These are phyloP conservation scores for Nephrocerus scutellatus DNA, from an alignment of 2,888 invertebrate species.

Conservation along the genomic window DNA sequence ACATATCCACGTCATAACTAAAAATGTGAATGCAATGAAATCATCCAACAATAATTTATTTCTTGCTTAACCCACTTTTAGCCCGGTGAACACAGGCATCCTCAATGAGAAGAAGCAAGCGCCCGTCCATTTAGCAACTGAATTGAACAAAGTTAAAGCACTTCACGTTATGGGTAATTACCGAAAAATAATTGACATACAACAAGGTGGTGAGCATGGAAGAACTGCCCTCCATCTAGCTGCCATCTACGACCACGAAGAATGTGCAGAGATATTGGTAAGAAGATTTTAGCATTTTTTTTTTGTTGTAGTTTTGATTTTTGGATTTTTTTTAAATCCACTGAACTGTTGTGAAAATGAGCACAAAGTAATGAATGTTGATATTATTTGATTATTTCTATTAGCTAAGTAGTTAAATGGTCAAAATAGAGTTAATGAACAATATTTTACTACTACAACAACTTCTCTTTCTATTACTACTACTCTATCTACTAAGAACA, in stretches of 20 bases:
- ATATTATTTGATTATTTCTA: background rate
- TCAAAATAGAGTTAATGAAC: too few relatives aligned
- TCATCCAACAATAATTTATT: too few relatives aligned
- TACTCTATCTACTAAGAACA: background rate
- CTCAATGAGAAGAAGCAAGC: constrained; percentile 73
- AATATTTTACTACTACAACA: constrained; percentile 12
- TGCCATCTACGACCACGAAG: constrained; percentile 75
- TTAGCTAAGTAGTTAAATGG: too few relatives aligned
- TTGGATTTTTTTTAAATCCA: background rate
- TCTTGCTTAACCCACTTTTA: constrained; percentile 33
- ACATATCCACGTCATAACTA: too few relatives aligned
- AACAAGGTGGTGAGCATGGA: constrained; percentile 68
- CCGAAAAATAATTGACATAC: constrained; percentile 63
- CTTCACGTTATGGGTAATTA: constrained; percentile 63
- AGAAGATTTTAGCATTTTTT: constrained; percentile 31
- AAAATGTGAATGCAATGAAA: too few relatives aligned
- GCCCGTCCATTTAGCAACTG: constrained; percentile 72
- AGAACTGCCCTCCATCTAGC: constrained; percentile 77
- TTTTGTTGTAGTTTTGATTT: constrained; percentile 6
- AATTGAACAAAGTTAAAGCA: constrained; percentile 65
- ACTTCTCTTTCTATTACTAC: background rate
- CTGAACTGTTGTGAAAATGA: too few relatives aligned
- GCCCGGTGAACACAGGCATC: constrained; percentile 61
- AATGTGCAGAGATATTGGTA: constrained; percentile 76
- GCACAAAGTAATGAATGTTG: background rate